Conservation (phyloP, 2,797 vertebrate species). For the Phataginus tricuspis region DNA sequence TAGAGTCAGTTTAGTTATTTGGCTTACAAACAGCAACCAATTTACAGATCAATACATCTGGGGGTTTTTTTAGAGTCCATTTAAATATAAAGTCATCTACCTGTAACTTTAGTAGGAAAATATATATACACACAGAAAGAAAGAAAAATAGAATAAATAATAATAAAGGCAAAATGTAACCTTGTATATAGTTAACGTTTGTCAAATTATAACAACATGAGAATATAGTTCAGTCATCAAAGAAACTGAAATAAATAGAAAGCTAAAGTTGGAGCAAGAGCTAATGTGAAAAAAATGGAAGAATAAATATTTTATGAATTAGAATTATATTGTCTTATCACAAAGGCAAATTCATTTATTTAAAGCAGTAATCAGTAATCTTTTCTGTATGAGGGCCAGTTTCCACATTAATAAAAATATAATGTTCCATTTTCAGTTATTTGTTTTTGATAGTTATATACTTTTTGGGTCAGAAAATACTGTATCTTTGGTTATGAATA, state of each 20-base stretch:
- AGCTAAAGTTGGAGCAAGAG: background rate
- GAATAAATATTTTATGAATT: background rate
- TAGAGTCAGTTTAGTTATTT: conserved; percentile 6
- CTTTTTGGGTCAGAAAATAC: background rate
- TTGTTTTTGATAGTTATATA: conserved; percentile 1
- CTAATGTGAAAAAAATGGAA: background rate
- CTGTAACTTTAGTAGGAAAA: background rate
- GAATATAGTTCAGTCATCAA: background rate
- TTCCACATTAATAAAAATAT: background rate
- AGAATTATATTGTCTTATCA: background rate
- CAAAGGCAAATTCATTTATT: background rate
- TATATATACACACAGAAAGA: background rate
- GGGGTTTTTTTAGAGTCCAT: background rate
- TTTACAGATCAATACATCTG: background rate
- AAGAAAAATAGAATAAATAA: background rate
- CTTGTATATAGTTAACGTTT: background rate
- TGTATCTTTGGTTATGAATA: background rate
- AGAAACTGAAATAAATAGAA: conserved; percentile 3
- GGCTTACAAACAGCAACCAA: background rate
- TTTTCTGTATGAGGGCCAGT: background rate
- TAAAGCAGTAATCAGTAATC: background rate
- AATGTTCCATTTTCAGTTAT: background rate
- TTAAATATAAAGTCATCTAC: background rate
- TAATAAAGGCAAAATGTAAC: background rate
- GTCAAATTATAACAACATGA: background rate